Evolutionary conservation across 2,113 vertebrate genomes (phyloP).

Genomic region (Felis chaus): DNA sequence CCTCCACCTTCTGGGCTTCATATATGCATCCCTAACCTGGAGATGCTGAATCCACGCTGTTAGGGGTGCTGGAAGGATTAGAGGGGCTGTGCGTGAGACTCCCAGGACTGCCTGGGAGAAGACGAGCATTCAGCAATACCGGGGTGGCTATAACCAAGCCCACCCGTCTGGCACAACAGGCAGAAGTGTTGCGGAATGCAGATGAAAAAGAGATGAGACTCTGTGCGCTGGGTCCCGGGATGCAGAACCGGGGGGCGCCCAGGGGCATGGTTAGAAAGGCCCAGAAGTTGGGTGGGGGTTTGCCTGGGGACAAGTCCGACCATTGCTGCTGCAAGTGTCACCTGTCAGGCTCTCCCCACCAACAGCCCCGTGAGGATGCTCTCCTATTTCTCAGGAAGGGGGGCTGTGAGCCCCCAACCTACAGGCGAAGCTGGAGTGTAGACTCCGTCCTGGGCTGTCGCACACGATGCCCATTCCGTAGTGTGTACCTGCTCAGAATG

Average conservation of each 20-base stretch:
- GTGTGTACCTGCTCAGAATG: not conserved
- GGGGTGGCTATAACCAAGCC: not conserved
- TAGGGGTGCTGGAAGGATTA: not conserved
- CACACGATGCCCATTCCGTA: rapidly evolving
- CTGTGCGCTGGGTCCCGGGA: not conserved
- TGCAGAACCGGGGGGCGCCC: not conserved
- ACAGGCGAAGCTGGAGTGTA: rapidly evolving
- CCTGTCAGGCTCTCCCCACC: too few relatives aligned
- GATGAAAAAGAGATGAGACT: not conserved
- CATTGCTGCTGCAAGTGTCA: rapidly evolving
- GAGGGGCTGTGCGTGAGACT: rapidly evolving
- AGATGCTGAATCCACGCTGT: not conserved
- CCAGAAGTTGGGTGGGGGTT: not conserved
- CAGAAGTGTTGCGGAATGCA: rapidly evolving
- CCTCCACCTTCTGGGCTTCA: not conserved
- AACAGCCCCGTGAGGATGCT: rapidly evolving
- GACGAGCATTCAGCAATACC: rapidly evolving
- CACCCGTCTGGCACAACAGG: not conserved
- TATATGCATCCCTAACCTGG: not conserved
- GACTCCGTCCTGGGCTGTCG: too few relatives aligned
- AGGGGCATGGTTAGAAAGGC: not conserved
- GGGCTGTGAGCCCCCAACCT: not conserved
- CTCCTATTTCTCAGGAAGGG: not conserved
- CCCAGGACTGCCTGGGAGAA: not conserved
- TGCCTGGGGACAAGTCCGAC: not conserved